These are phyloP conservation scores for Pangasianodon hypophthalmus DNA, from an alignment of 2,113 vertebrate species.

Conservation along the genomic window DNA sequence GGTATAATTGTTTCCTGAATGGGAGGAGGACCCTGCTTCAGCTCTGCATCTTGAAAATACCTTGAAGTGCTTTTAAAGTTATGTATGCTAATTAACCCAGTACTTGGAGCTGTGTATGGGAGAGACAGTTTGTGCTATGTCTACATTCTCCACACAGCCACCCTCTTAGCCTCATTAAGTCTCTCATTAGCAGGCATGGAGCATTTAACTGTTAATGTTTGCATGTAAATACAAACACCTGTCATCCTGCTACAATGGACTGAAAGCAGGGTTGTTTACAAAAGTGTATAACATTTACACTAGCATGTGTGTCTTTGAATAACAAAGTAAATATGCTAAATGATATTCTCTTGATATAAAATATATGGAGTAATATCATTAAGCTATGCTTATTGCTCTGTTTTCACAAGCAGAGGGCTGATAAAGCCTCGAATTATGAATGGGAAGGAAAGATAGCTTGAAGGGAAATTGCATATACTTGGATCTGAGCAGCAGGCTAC, in stretches of 20 bases:
- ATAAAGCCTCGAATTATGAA: background rate
- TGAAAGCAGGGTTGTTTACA: background rate
- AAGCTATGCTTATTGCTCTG: background rate
- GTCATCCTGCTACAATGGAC: background rate
- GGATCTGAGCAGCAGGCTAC: background rate
- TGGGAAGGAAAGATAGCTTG: background rate
- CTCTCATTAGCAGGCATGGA: background rate
- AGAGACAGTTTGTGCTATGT: constrained; percentile 2
- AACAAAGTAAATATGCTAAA: background rate
- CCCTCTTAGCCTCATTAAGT: background rate
- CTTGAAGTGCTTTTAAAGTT: constrained; percentile 35
- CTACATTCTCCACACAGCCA: background rate
- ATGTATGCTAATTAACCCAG: constrained; percentile 41
- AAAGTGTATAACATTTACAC: background rate
- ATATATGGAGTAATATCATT: background rate
- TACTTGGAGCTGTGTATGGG: background rate
- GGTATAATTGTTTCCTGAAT: constrained; percentile 7
- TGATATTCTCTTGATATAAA: background rate
- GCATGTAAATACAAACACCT: background rate
- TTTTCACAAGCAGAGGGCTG: background rate
- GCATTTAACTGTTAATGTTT: background rate
- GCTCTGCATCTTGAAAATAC: constrained; percentile 3
- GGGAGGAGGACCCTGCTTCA: background rate
- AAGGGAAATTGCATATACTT: background rate
- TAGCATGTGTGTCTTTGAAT: background rate